Evolutionary conservation across 2,113 vertebrate genomes (phyloP), one percentile per base, ranked within the genome.

Genomic region (Butorides virescens): DNA sequence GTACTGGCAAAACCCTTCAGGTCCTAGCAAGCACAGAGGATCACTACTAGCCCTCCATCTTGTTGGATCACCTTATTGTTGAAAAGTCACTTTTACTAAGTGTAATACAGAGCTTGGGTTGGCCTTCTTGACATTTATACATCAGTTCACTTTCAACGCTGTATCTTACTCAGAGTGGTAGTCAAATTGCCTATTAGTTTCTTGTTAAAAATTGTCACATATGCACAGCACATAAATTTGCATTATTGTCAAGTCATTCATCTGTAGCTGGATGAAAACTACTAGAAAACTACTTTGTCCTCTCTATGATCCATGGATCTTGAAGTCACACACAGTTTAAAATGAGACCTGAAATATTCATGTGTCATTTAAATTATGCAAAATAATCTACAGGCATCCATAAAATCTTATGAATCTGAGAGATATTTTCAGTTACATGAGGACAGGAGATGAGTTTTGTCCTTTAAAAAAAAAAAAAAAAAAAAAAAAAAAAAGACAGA

Each of bases 361-460:
- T 70, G 9, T 78, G 9, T 84, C 88, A 63, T 92, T 94, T 95
- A 87, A 97, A 96, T 93, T 89, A 93, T 91, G 92, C 66, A 92
- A 58, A 95, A 71, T 81, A 72, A 94, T 83, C 62, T 67, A 87
- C 61, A 92, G 53, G 26, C 47, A 63, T 66, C 46, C 59, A 85
- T 68, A 76, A 87, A 96, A 88, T 66, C 74, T 65, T 75, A 74
- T 29, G 22, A 89, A 91, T 95, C 68, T 44, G 21, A 86, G 75
- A 91, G 71, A 36, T 36, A 92, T 75, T 94, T 95, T 91, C 53
- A 47, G 79, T 88, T 88, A 67, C 13, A 47, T 16, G 37, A 59
- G 7, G 14, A 59, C 22, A 59, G 52, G 62, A 91, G 71, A 95
- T 30, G 18, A 3, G 3, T 11, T 78, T 88, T 72, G 34, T 72